Evolutionary conservation across 2,888 invertebrate genomes (phyloP).

Genomic region (Baccha elongata): DNA sequence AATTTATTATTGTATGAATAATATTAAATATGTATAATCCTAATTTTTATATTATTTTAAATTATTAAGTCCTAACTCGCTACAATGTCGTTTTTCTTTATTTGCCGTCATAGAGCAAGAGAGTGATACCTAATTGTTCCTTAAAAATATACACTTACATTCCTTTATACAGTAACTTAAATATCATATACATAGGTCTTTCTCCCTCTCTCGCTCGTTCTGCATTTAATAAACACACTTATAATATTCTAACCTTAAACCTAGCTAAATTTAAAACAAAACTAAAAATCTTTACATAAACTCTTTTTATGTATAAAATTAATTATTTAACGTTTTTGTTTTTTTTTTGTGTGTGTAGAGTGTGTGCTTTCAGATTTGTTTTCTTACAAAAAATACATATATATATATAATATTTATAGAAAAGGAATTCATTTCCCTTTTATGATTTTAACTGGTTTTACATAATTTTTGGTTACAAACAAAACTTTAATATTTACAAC

Average conservation of each 20-base stretch:
- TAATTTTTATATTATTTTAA: slow-evolving; percentile 45
- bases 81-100: slow-evolving; percentile 43
- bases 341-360: slow-evolving; percentile 55
- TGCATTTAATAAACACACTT: slow-evolving; percentile 38
- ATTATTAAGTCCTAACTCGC: slow-evolving; percentile 66
- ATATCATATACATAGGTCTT: slow-evolving; percentile 55
- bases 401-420: slow-evolving; percentile 22
- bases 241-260: slow-evolving; percentile 47
- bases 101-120: slow-evolving; percentile 45
- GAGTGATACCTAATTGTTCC: slow-evolving; percentile 37
- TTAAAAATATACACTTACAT: slow-evolving; percentile 67
- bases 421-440: slow-evolving; percentile 62
- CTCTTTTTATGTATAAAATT: slow-evolving; percentile 69
- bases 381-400: slow-evolving; percentile 46
- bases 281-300: slow-evolving; percentile 38
- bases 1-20: slow-evolving; percentile 39
- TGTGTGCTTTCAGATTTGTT: slow-evolving; percentile 59
- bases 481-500: slow-evolving; percentile 65
- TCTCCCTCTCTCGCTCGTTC: slow-evolving; percentile 53
- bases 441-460: slow-evolving; percentile 70
- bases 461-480: slow-evolving; percentile 73
- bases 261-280: slow-evolving; percentile 47
- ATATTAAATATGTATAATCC: slow-evolving; percentile 44
- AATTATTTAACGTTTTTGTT: slow-evolving; percentile 27
- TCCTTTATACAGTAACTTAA: slow-evolving; percentile 62